Conservation (phyloP, 2,888 invertebrate species). For the Lycia hirtaria region DNA sequence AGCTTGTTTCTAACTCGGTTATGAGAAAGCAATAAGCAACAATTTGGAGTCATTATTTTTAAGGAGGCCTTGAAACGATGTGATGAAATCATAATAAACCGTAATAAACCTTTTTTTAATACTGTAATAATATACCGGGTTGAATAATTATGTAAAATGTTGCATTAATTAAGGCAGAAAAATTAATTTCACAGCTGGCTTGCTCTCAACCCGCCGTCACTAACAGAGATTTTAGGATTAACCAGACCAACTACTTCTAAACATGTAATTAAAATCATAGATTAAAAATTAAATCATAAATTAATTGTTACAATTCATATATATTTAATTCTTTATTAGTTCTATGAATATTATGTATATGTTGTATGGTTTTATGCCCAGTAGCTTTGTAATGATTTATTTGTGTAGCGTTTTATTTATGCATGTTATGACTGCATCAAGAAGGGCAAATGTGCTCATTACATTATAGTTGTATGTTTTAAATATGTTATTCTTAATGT, state of each 20-base stretch:
- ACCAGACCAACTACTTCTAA: not conserved
- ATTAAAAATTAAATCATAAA: not conserved
- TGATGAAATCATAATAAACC: slow-evolving; percentile 15
- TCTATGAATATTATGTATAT: no score
- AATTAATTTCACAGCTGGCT: slow-evolving; percentile 31
- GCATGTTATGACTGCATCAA: no score
- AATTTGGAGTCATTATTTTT: slow-evolving; percentile 15
- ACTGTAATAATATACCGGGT: slow-evolving; percentile 8
- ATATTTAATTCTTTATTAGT: no score
- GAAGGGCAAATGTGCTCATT: no score
- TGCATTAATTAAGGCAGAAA: slow-evolving; percentile 17
- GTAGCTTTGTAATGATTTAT: no score
- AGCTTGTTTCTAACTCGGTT: slow-evolving; percentile 35
- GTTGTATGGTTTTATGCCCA: no score
- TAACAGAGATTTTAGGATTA: slow-evolving; percentile 10
- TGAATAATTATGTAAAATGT: slow-evolving; percentile 17
- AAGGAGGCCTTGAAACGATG: slow-evolving; percentile 11
- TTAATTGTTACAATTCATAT: no score
- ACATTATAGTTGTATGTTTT: no score
- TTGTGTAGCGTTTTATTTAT: no score
- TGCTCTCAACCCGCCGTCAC: slow-evolving; percentile 6
- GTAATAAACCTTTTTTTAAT: slow-evolving; percentile 20
- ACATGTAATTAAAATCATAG: not conserved
- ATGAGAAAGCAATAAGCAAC: slow-evolving; percentile 27
- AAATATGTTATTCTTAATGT: no score